Evolutionary conservation across 2,113 vertebrate genomes (phyloP).

Genomic region (Phasianus colchicus): DNA sequence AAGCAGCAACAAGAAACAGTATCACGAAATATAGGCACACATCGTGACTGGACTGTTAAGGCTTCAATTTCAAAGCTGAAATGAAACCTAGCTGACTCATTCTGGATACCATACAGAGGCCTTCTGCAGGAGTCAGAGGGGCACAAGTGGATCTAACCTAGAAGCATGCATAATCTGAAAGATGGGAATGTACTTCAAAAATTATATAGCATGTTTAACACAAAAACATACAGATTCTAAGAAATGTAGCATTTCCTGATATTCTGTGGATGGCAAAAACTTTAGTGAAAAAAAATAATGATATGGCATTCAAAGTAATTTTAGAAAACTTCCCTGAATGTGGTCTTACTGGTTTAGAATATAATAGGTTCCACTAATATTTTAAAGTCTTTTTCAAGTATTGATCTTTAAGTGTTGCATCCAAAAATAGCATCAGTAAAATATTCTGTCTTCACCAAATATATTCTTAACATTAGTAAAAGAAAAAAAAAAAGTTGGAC

Average conservation of each 20-base stretch:
- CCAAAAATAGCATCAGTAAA: not conserved
- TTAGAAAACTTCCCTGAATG: not conserved
- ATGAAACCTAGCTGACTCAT: not conserved
- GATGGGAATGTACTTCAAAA: not conserved
- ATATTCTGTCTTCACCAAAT: not conserved
- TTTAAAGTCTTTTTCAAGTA: not conserved
- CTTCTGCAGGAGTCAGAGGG: not conserved
- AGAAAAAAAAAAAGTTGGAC: not conserved
- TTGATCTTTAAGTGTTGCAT: not conserved
- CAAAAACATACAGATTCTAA: not conserved
- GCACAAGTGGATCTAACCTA: not conserved
- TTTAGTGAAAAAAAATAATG: not conserved
- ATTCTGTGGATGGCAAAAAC: not conserved
- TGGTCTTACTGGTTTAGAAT: not conserved
- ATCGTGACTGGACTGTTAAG: not conserved
- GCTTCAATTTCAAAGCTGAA: not conserved
- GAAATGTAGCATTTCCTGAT: not conserved
- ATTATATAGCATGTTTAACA: not conserved
- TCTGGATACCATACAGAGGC: not conserved
- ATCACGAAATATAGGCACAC: not conserved
- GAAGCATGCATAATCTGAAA: not conserved
- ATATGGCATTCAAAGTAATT: not conserved
- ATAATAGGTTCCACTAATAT: not conserved
- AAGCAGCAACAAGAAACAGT: not conserved
- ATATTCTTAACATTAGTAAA: not conserved